A percentile compares a stretch with the other conserved stretches of the same genome.
Evolutionary conservation across 30 jellyfish, hydroid and myxozoan genomes (phyloP).

Genomic region (Aurelia coerulea): DNA sequence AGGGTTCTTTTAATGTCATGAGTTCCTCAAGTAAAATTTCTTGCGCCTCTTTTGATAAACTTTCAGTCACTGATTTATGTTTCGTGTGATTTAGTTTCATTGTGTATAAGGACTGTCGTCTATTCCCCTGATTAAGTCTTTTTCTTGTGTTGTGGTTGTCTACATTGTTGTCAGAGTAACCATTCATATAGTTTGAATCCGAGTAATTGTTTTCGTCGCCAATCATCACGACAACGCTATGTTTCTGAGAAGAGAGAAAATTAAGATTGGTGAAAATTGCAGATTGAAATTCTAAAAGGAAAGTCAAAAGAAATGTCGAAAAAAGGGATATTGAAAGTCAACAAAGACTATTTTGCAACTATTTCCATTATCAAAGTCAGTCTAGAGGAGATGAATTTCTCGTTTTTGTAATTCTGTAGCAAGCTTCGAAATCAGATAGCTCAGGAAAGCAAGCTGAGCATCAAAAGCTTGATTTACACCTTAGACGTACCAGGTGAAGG

Average conservation of each 20-base stretch:
- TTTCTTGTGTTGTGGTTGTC: slow-evolving; percentile 20
- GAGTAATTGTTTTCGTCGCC: slow-evolving; percentile 32
- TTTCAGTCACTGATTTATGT: slow-evolving; percentile 7
- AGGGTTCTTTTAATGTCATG: slow-evolving; percentile 58
- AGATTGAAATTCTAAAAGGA: too few relatives aligned
- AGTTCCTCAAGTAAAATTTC: slow-evolving; percentile 71
- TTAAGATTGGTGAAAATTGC: too few relatives aligned
- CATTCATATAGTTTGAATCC: slow-evolving; percentile 46
- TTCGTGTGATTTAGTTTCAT: slow-evolving; percentile 29
- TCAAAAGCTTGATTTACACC: too few relatives aligned
- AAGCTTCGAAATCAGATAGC: too few relatives aligned
- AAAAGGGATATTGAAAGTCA: too few relatives aligned
- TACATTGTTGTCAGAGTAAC: neutral
- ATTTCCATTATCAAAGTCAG: too few relatives aligned
- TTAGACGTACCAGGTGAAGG: too few relatives aligned
- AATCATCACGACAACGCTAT: slow-evolving; percentile 58
- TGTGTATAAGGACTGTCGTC: slow-evolving; percentile 27
- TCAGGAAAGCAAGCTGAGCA: too few relatives aligned
- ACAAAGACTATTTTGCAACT: too few relatives aligned
- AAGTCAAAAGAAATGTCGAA: too few relatives aligned
- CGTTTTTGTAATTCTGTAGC: too few relatives aligned
- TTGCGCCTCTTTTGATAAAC: slow-evolving; percentile 48
- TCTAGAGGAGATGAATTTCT: too few relatives aligned
- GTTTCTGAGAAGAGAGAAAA: slow-evolving; percentile 25
- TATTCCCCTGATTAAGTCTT: slow-evolving; percentile 7